Evolutionary conservation across 2,113 vertebrate genomes (phyloP).

Genomic region (Cheilinus undulatus): DNA sequence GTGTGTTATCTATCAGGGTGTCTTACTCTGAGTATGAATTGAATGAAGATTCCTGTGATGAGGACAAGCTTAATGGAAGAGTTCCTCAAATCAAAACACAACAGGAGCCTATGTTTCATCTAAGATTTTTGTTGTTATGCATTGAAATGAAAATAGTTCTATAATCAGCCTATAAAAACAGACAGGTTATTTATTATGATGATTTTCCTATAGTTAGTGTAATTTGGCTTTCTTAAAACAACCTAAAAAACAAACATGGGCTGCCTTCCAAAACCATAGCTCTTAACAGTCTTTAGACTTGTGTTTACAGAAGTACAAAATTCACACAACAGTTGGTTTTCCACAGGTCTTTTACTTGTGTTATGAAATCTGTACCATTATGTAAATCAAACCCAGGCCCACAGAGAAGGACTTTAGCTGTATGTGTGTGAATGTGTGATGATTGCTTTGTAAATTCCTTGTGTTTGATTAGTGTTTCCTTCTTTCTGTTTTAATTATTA

Average conservation of each 20-base stretch:
- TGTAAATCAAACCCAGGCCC: slow-evolving; percentile 36
- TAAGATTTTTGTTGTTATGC: too few relatives aligned
- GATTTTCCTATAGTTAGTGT: too few relatives aligned
- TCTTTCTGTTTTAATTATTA: slow-evolving; percentile 68
- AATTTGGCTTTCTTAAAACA: too few relatives aligned
- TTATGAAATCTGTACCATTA: slow-evolving; percentile 4
- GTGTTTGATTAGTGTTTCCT: slow-evolving; percentile 41
- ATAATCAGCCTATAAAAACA: too few relatives aligned
- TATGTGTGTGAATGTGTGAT: not conserved
- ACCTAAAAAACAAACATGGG: too few relatives aligned
- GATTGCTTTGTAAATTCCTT: not conserved
- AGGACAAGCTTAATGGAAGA: not conserved
- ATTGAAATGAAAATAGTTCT: too few relatives aligned
- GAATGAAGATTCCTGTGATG: slow-evolving; percentile 27
- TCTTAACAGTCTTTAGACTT: too few relatives aligned
- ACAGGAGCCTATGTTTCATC: not conserved
- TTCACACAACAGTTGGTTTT: not conserved
- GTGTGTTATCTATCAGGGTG: not conserved
- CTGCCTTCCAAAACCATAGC: too few relatives aligned
- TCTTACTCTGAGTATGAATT: slow-evolving; percentile 11
- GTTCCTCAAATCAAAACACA: slow-evolving; percentile 1
- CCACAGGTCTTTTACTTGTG: not conserved
- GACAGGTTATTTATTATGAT: too few relatives aligned
- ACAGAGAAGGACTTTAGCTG: slow-evolving; percentile 3
- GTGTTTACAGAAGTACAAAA: too few relatives aligned